Conservation (phyloP, 2,888 invertebrate species). For the Mactromeris polynyma region DNA sequence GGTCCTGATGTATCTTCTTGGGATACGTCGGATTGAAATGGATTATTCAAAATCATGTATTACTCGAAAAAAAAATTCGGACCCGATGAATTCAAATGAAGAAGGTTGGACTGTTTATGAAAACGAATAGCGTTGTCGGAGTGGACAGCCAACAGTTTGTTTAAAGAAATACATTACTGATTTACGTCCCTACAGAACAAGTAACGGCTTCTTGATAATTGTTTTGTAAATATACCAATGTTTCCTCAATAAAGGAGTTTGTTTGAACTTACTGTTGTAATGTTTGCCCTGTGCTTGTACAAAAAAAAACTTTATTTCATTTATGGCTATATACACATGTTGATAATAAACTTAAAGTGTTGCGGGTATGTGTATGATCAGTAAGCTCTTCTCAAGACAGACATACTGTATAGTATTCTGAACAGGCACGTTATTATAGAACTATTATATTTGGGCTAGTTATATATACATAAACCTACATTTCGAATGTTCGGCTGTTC, state of each 20-base stretch:
- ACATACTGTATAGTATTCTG: no score
- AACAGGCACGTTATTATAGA: neutral
- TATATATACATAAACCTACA: neutral
- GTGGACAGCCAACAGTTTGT: no score
- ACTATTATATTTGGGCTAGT: neutral
- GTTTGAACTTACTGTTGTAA: neutral
- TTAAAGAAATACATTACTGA: no score
- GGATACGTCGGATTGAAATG: no score
- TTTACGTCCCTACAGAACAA: no score
- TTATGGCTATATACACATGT: neutral
- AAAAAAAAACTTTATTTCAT: neutral
- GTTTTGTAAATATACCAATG: neutral
- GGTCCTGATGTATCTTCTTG: no score
- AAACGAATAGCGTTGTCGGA: no score
- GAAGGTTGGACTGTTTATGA: no score
- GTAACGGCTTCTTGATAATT: neutral
- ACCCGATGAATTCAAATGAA: no score
- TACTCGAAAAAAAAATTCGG: no score
- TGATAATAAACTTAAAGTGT: neutral
- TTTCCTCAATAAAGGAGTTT: neutral
- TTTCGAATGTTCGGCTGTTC: neutral
- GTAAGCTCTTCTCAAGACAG: no score
- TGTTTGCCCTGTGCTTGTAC: neutral
- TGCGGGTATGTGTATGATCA: neutral
- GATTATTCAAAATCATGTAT: no score